Base-by-base conservation (phyloP, 2,797 vertebrate genomes). In the Poecile montanus region DNA sequence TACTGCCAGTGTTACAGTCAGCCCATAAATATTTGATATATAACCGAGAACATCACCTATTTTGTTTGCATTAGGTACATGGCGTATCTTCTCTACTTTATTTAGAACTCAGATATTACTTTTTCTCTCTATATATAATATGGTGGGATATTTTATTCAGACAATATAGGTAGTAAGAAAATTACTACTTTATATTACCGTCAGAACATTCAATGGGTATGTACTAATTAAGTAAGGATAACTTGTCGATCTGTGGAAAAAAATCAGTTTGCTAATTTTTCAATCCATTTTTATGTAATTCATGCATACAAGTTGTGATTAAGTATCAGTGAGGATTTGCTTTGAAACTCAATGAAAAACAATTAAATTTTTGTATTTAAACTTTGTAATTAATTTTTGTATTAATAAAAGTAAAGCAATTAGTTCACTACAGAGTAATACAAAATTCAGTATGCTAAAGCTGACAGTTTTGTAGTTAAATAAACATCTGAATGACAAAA, bases 21-120 rank as follows among this genome's bases (percentile, higher is more conserved):
- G 16, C 8, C 42, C 66, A 86, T 93, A 88, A 95, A 92, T 96
- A 90, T 82, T 96, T 95, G 0, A 94, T 92, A 67, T 20, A 71
- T 20, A 91, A 5, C 34, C 76, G 40, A 91, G 40, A 90, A 73
- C 19, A 84, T 26, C 29, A 76, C 56, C 34, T 92, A 3, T 63
- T 88, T 81, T 21, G 40, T 81, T 66, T 84, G 29, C 44, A 29
- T 68, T 60, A 79, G 23, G 26, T 70, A 90, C 36, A 79, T 12
- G 42, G 26, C 53, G 7, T 25, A 48, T 48, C 21, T 5, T 62
- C 26, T 78, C 54, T 50, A 11, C 0, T 7, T 89, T 82, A 36
- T 86, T 45, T 57, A 71, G 72, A 75, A 82, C 14, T 45, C 40
- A 62, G 57, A 38, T 7, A 75, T 47, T 84, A 78, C 6, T 73